Base-by-base conservation (phyloP, 1,140 invertebrate species). In the Drosophila miranda region DNA sequence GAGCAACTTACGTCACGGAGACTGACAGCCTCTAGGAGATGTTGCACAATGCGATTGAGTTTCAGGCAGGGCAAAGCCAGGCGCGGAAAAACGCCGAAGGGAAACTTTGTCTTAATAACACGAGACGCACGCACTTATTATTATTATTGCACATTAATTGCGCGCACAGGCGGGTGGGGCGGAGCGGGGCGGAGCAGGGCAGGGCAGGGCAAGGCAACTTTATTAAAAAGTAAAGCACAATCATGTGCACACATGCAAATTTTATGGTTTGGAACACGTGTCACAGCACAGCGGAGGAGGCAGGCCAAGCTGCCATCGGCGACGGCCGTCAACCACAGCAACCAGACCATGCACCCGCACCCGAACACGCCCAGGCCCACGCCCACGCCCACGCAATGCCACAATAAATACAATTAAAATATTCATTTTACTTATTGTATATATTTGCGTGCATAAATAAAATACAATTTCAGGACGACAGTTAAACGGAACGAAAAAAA, bases 381-480 rank as follows among this genome's bases (percentile, higher is more conserved):
- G 34, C 50, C 43, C 26, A 38, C 8, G 11, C 7, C 14, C 30
- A 28, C 28, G 14, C 43, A 49, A 63, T 72, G 51, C 62, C 63
- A 86, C 69, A 81, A 78, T 77, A 87, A 87, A 86, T 83, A 77
- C 72, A 87, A 87, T 78, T 86, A 81, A 84, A 81, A 86, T 78
- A 87, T 86, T 67, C 64, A 77, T 77, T 81, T 87, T 67, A 87
- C 77, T 81, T 78, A 80, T 79, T 71, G 66, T 64, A 63, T 59
- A 48, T 69, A 72, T 63, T 77, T 80, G 63, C 75, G 69, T 48
- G 73, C 63, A 81, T 87, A 87, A 86, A 81, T 86, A 81, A 87
- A 74, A 81, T 67, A 78, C 73, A 86, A 67, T 80, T 84, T 61
- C 79, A 71, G 51, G 55, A 50, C 42, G 51, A 63, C 70, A 59